These are phyloP conservation scores for Microplitis demolitor DNA, from an alignment of 1,140 invertebrate species.

Conservation along the genomic window DNA sequence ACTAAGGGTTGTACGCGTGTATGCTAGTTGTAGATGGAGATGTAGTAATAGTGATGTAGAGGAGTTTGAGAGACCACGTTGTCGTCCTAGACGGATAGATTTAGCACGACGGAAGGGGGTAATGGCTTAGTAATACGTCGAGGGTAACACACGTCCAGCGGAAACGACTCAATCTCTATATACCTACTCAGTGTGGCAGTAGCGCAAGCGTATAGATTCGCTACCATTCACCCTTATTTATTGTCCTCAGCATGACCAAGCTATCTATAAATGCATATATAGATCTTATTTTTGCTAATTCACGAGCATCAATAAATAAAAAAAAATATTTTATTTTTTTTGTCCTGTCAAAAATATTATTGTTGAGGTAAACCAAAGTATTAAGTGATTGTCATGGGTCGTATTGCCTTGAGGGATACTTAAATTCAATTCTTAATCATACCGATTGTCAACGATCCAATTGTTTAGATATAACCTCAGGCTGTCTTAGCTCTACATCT, in stretches of 20 bases:
- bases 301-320: background rate
- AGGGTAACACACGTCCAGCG: conserved; percentile 46
- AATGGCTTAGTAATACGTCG: conserved; percentile 48
- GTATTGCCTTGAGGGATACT: background rate
- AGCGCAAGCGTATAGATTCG: conserved; percentile 1
- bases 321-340: background rate
- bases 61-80: too few relatives aligned
- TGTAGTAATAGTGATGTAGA: too few relatives aligned
- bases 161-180: conserved; percentile 49
- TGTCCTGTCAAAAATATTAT: too few relatives aligned
- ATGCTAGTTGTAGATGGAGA: too few relatives aligned
- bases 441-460: conserved; percentile 3
- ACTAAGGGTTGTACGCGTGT: too few relatives aligned
- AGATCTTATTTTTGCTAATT: background rate
- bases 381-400: too few relatives aligned
- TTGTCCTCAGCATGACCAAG: conserved; percentile 49
- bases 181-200: conserved; percentile 21
- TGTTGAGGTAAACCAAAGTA: too few relatives aligned
- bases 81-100: background rate
- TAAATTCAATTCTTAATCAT: background rate
- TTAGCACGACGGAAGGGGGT: conserved; percentile 32
- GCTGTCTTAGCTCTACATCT: background rate
- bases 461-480: background rate
- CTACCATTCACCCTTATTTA: conserved; percentile 47
- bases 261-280: conserved; percentile 19